A percentile compares a stretch with the other conserved stretches of the same genome.
Evolutionary conservation across 2,797 vertebrate species (phyloP).

Genomic region (Galago senegalensis): DNA sequence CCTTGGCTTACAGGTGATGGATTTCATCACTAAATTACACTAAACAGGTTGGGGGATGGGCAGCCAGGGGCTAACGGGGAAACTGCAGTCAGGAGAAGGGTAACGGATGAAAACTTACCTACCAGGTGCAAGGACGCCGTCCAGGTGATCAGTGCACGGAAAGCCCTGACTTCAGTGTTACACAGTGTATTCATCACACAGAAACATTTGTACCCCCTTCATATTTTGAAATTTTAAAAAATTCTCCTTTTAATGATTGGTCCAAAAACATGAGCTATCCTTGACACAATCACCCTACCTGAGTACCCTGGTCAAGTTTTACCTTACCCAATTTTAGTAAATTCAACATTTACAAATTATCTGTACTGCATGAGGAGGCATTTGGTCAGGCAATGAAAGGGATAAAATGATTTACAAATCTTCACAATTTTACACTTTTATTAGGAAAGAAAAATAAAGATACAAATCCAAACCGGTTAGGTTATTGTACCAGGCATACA

Average conservation of each 20-base stretch:
- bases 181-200: background rate
- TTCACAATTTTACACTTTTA: conserved; percentile 12
- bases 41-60: background rate
- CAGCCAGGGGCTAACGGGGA: background rate
- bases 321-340: conserved; percentile 7
- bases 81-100: background rate
- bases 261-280: background rate
- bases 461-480: background rate
- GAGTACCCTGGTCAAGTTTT: background rate
- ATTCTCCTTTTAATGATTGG: conserved; percentile 36
- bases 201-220: background rate
- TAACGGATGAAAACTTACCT: background rate
- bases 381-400: background rate
- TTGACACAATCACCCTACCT: background rate
- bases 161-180: background rate
- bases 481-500: background rate
- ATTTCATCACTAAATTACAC: background rate
- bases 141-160: background rate
- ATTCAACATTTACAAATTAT: background rate
- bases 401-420: conserved; percentile 32
- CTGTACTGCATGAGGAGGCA: background rate
- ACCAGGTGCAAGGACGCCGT: background rate
- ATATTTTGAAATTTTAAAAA: background rate
- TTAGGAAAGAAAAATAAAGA: conserved; percentile 57
- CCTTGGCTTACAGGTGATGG: background rate